phyloP scores from a whole-genome alignment of 2,888 invertebrate genomes.

The Neoascia interrupta region DNA sequence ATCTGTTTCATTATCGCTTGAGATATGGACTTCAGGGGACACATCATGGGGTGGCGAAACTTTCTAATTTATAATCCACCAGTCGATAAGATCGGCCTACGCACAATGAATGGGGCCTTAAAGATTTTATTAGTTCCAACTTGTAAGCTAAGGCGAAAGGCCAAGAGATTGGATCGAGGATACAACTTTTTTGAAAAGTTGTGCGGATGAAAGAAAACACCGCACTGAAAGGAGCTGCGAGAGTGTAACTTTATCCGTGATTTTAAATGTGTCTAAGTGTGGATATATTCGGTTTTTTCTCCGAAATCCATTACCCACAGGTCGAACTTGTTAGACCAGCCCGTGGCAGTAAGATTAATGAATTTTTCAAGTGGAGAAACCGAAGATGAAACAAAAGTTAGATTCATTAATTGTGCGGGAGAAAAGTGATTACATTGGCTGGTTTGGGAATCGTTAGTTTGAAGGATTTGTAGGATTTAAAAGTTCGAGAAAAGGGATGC shows the following conservation, averaged over 20 bases:
- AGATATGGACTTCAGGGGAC: constrained; percentile 15
- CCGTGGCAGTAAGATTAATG: too few relatives aligned
- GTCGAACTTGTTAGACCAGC: too few relatives aligned
- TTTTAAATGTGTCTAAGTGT: too few relatives aligned
- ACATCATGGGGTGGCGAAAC: constrained; percentile 18
- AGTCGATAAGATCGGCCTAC: constrained; percentile 52
- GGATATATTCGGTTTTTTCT: neutral
- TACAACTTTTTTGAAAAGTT: neutral
- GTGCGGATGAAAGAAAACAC: neutral
- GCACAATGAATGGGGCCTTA: constrained; percentile 37
- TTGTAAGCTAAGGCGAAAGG: neutral
- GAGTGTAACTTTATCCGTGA: too few relatives aligned
- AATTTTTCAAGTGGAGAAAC: too few relatives aligned
- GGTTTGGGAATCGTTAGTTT: too few relatives aligned
- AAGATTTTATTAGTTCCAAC: constrained; percentile 29
- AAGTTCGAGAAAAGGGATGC: too few relatives aligned
- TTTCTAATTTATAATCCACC: constrained; percentile 52
- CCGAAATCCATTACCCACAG: neutral
- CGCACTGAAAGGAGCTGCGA: too few relatives aligned
- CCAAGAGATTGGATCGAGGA: neutral
- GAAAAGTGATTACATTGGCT: too few relatives aligned
- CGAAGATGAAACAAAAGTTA: too few relatives aligned
- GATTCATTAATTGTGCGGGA: too few relatives aligned
- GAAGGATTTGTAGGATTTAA: too few relatives aligned
- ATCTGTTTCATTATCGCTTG: constrained; percentile 39